These are phyloP conservation scores for Gymnocephalus cernua DNA, from an alignment of 2,113 vertebrate genomes.

Conservation along the genomic window DNA sequence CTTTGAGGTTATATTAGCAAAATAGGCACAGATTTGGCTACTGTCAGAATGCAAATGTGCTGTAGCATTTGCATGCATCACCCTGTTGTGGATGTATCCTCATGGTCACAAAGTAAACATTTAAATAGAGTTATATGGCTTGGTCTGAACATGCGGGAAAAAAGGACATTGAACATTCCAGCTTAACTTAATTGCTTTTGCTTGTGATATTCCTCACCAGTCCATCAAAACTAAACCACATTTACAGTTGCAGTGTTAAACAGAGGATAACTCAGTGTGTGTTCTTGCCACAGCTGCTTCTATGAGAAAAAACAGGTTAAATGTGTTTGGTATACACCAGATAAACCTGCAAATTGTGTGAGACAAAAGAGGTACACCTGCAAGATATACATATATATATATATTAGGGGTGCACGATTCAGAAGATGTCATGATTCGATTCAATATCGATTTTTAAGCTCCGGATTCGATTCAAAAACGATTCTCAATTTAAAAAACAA, in stretches of 20 bases:
- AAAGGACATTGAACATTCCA: slow-evolving; percentile 34
- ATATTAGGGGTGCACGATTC: too few species aligned
- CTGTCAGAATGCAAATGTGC: slow-evolving; percentile 44
- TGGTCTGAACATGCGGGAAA: slow-evolving; percentile 13
- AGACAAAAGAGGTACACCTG: slow-evolving; percentile 17
- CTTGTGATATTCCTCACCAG: slow-evolving; percentile 33
- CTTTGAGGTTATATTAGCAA: slow-evolving; percentile 55
- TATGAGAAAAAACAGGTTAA: slow-evolving; percentile 21
- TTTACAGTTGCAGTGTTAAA: slow-evolving; percentile 33
- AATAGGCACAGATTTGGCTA: slow-evolving; percentile 41
- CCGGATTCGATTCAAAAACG: too few species aligned
- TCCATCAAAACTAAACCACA: slow-evolving; percentile 52
- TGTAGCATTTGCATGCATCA: slow-evolving; percentile 22
- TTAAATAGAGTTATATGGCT: slow-evolving; percentile 36
- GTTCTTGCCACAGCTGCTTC: slow-evolving; percentile 29
- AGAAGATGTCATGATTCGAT: too few species aligned
- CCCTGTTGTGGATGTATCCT: slow-evolving; percentile 15
- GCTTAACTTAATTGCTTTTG: slow-evolving; percentile 72
- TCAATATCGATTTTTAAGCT: too few species aligned
- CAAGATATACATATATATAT: too few species aligned
- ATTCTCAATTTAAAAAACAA: too few species aligned
- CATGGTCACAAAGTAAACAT: slow-evolving; percentile 36
- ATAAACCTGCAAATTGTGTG: slow-evolving; percentile 34
- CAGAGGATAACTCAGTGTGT: slow-evolving; percentile 45
- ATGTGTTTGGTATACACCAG: slow-evolving; percentile 7